phyloP scores from a whole-genome alignment of 1,140 invertebrate species.

The Drosophila kohkoa region DNA sequence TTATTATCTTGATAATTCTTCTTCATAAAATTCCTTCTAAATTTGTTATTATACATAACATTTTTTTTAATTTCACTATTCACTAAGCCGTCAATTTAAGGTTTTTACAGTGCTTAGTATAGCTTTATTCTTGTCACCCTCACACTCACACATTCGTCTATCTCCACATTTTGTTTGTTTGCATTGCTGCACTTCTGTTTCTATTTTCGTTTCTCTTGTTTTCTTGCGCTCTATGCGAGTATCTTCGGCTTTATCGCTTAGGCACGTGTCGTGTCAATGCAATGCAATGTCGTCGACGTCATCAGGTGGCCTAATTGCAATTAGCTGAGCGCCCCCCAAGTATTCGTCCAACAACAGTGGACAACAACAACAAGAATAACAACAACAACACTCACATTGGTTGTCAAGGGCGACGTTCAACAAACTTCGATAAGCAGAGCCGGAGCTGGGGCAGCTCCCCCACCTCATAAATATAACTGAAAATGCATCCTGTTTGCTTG shows the following conservation, averaged over 20 bases:
- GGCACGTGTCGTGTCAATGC: conserved; percentile 38
- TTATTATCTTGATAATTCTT: too few species aligned
- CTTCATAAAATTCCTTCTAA: too few species aligned
- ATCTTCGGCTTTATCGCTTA: conserved; percentile 24
- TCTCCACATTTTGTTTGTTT: conserved; percentile 17
- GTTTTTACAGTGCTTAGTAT: too few species aligned
- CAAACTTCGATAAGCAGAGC: conserved; percentile 38
- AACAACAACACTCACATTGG: background rate
- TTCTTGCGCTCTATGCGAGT: conserved; percentile 8
- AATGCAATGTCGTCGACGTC: conserved; percentile 6
- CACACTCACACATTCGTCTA: background rate
- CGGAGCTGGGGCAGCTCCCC: background rate
- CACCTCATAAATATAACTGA: conserved; percentile 28
- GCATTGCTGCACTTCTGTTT: conserved; percentile 7
- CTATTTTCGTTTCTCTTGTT: conserved; percentile 9
- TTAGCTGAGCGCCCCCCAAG: conserved; percentile 20
- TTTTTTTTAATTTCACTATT: background rate
- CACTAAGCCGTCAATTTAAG: too few species aligned
- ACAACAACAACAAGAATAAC: background rate
- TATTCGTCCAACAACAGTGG: background rate
- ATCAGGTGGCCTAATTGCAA: conserved; percentile 37
- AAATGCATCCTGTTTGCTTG: conserved; percentile 40
- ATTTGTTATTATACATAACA: too few species aligned
- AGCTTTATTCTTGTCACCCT: too few species aligned
- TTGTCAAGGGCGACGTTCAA: conserved; percentile 34